These are phyloP conservation scores for Actenoides lindsayi DNA, from an alignment of 2,113 vertebrate genomes.

Conservation along the genomic window DNA sequence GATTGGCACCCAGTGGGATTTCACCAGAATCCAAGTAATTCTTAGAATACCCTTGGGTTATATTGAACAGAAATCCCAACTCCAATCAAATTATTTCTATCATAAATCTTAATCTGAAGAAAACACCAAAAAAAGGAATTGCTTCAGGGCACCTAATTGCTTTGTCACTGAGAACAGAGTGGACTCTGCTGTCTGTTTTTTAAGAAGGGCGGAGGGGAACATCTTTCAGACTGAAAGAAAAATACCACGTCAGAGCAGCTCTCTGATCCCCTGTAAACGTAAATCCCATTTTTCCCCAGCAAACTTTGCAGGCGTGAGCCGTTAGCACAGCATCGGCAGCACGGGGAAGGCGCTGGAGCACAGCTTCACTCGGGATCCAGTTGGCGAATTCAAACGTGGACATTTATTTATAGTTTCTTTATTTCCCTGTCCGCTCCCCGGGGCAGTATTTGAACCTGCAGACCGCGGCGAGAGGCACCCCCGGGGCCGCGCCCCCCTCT, in stretches of 20 bases:
- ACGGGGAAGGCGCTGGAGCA: fast-evolving
- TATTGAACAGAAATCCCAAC: slow-evolving; percentile 55
- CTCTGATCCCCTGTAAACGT: neutral
- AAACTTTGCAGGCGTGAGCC: fast-evolving
- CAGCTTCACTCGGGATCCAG: fast-evolving
- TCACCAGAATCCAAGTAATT: slow-evolving; percentile 51
- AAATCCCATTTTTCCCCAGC: neutral
- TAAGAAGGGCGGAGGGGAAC: neutral
- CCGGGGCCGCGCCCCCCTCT: fast-evolving
- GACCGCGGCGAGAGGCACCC: too few species aligned
- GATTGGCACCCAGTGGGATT: slow-evolving; percentile 48
- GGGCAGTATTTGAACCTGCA: fast-evolving
- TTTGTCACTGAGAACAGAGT: slow-evolving; percentile 3
- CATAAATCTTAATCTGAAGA: slow-evolving; percentile 49
- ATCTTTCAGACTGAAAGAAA: neutral
- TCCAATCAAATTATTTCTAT: slow-evolving; percentile 56
- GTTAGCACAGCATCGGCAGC: fast-evolving
- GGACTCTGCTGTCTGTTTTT: neutral
- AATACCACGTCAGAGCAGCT: neutral
- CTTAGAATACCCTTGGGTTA: slow-evolving; percentile 60
- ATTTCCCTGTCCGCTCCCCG: fast-evolving
- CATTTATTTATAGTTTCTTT: neutral
- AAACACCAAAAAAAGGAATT: neutral
- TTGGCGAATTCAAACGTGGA: neutral
- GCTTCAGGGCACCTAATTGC: slow-evolving; percentile 29